Percentiles rank a stretch among this genome's conserved stretches.
Conservation (phyloP, 2,797 vertebrate genomes). For the Chrosomus eos region DNA sequence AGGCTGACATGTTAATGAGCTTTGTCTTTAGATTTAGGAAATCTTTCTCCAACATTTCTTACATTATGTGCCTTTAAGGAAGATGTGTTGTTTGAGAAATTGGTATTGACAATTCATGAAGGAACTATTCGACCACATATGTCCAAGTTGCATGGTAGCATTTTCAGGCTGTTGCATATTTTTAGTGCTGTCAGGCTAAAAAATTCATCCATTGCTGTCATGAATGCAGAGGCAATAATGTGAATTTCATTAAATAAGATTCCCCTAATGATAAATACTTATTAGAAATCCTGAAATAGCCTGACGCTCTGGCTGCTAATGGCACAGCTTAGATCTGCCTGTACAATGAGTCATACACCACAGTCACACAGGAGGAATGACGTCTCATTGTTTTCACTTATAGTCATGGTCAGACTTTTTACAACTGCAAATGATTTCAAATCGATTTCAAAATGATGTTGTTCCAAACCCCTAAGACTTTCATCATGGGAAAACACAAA, state of each 20-base stretch:
- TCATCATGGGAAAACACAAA: too few relatives aligned
- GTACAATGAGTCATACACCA: conserved; percentile 46
- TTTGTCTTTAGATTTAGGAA: background rate
- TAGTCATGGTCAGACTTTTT: conserved; percentile 38
- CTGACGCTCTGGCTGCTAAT: conserved; percentile 50
- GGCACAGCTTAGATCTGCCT: conserved; percentile 21
- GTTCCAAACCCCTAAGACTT: too few relatives aligned
- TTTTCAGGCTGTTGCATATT: background rate
- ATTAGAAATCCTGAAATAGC: conserved; percentile 51
- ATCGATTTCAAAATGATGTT: too few relatives aligned
- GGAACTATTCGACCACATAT: background rate
- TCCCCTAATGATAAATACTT: conserved; percentile 40
- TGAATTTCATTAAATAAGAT: conserved; percentile 17
- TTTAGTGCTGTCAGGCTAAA: background rate
- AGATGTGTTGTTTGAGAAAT: conserved; percentile 21
- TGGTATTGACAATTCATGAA: conserved; percentile 27
- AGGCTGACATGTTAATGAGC: conserved; percentile 29
- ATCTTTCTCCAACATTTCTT: conserved; percentile 15
- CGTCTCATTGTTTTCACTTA: conserved; percentile 10
- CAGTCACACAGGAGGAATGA: background rate
- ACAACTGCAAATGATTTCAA: conserved; percentile 19
- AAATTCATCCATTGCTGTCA: conserved; percentile 17
- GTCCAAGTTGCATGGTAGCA: background rate
- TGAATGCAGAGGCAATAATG: conserved; percentile 9
- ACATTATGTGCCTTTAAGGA: conserved; percentile 16